Percentiles rank a stretch among this genome's conserved stretches.
Conservation (phyloP, 2,888 invertebrate genomes). For the Cheilosia grossa region DNA sequence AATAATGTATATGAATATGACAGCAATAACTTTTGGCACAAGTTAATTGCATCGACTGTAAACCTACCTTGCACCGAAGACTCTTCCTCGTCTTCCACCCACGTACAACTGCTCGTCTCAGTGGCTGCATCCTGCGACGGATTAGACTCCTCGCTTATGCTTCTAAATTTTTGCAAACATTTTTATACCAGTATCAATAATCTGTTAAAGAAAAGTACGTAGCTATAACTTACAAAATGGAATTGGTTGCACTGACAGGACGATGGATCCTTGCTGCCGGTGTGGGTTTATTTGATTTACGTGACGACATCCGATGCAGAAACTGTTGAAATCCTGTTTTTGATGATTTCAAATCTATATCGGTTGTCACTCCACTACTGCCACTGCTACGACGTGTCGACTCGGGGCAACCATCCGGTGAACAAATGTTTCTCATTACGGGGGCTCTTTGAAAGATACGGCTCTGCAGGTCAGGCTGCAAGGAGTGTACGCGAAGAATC, state of each 20-base stretch:
- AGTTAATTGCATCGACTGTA: neutral
- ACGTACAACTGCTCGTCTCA: conserved; percentile 83
- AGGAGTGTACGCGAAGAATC: conserved; percentile 80
- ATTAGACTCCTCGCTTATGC: conserved; percentile 78
- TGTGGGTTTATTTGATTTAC: conserved; percentile 80
- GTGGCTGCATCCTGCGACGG: conserved; percentile 81
- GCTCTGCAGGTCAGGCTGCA: conserved; percentile 78
- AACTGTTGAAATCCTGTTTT: conserved; percentile 82
- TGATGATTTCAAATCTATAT: conserved; percentile 58
- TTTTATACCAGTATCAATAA: conserved; percentile 25
- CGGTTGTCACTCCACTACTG: conserved; percentile 38
- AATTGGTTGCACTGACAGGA: conserved; percentile 80
- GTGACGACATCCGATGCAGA: conserved; percentile 82
- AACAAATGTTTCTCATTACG: conserved; percentile 84
- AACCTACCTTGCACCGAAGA: conserved; percentile 69
- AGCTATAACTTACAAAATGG: conserved; percentile 81
- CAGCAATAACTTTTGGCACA: neutral
- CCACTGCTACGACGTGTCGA: conserved; percentile 38
- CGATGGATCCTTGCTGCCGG: conserved; percentile 76
- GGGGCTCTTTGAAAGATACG: conserved; percentile 79
- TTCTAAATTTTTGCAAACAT: conserved; percentile 61
- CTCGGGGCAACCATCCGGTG: conserved; percentile 82
- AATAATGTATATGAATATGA: no score
- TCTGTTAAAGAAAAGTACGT: conserved; percentile 29
- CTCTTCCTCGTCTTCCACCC: conserved; percentile 81